phyloP scores from a whole-genome alignment of 2,888 invertebrate species.

The Teleiodes luculella region DNA sequence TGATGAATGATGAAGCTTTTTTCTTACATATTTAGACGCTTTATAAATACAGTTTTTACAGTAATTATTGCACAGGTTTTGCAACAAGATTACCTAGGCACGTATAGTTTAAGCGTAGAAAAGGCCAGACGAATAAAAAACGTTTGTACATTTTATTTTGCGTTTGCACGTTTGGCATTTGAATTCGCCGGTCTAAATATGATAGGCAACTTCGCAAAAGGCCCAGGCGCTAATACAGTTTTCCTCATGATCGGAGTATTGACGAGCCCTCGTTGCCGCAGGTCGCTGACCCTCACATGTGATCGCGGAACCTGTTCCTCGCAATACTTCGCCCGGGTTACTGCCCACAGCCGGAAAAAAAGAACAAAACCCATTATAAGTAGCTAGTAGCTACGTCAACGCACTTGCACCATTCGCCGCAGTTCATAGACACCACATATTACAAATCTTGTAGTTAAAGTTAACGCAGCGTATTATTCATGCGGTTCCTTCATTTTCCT shows the following conservation, averaged over 20 bases:
- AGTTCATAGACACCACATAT: conserved; percentile 5
- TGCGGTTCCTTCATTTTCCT: not conserved
- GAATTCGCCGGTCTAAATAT: too few relatives aligned
- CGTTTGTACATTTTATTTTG: too few relatives aligned
- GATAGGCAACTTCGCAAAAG: not conserved
- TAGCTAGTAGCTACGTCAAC: conserved; percentile 21
- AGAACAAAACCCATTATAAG: conserved; percentile 20
- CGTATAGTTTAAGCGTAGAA: too few relatives aligned
- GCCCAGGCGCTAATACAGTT: conserved; percentile 24
- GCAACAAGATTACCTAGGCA: too few relatives aligned
- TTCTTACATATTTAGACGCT: too few relatives aligned
- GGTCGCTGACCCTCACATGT: conserved; percentile 70
- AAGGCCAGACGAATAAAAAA: too few relatives aligned
- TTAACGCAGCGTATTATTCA: not conserved
- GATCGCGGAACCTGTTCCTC: conserved; percentile 69
- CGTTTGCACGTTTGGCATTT: too few relatives aligned
- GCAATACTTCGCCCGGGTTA: conserved; percentile 55
- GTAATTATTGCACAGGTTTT: too few relatives aligned
- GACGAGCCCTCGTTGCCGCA: conserved; percentile 51
- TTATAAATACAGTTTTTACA: too few relatives aligned
- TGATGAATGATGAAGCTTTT: too few relatives aligned
- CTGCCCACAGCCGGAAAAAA: conserved; percentile 43
- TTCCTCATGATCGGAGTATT: conserved; percentile 37
- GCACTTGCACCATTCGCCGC: conserved; percentile 13
- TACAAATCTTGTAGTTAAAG: not conserved